Evolutionary conservation across 2,888 invertebrate species (phyloP), one percentile per base, ranked within the genome.

Genomic region (Galerucella calmariensis): DNA sequence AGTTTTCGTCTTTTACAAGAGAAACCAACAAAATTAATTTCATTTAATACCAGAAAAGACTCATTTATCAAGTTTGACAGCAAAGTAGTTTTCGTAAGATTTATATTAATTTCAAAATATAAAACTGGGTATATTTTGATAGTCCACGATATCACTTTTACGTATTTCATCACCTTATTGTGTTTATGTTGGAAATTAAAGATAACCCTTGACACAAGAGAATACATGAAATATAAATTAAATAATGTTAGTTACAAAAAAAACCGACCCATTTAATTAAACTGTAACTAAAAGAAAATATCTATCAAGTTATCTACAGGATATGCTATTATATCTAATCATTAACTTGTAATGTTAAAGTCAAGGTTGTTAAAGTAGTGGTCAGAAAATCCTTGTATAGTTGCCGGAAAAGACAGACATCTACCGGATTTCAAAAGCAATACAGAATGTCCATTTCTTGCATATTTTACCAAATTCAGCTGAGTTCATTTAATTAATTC

Each of bases 251-350:
- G 46, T 48, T 10, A 48, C 48, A 12, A 14, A 48, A 35, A 35
- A 48, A 46, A 46, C 11, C 12, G 46, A 48, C 48, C 48, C 35
- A 35, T 35, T 12, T 48, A 12, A 48, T 48, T 48, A 14, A 2
- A 48, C 11, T 12, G 10, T 12, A 48, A 12, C 48, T 35, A 5
- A 48, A 56, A 56, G 6, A 16, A 56, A 8, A 56, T n/a, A n/a
- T n/a, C n/a, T n/a, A n/a, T n/a, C 14, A 51, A 53, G 53, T n/a
- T 56, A 56, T 56, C 56, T 56, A 56, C 56, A 56, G 56, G 56
- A 56, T 56, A 56, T 16, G 10, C 16, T 56, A 10, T 35, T 8
- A 35, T 35, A 35, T 56, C 20, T 56, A 56, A 56, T 56, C 56
- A 6, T 9, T 20, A 56, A 20, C 56, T 56, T 56, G 3, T 10